Percentiles rank a stretch among this genome's conserved stretches.
Conservation (phyloP, 2,113 vertebrate genomes). For the Potamarius usumacintae region DNA sequence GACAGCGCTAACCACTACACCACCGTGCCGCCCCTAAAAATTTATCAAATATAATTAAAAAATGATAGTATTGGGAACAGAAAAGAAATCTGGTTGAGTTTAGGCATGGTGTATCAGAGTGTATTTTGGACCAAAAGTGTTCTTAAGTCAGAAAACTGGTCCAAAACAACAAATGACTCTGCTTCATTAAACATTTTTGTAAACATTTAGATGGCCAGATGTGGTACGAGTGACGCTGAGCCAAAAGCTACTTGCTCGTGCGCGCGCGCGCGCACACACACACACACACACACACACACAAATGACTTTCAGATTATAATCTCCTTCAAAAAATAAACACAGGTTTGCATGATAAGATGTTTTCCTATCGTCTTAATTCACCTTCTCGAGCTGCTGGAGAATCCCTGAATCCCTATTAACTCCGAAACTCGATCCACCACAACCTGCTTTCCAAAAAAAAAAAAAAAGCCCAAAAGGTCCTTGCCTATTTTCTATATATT, state of each 20-base stretch:
- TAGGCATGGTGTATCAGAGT: no score
- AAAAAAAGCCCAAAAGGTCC: constrained; percentile 7
- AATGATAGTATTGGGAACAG: background rate
- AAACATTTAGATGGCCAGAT: constrained; percentile 13
- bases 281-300: background rate
- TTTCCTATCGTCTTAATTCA: background rate
- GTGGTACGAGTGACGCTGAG: background rate
- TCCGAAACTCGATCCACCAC: background rate
- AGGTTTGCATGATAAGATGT: background rate
- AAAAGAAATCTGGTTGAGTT: background rate
- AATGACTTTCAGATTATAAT: background rate
- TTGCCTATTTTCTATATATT: constrained; percentile 31
- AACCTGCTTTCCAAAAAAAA: background rate
- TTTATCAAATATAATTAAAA: background rate
- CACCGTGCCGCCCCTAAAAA: background rate
- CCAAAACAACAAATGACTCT: background rate
- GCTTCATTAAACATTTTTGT: background rate
- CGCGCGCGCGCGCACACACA: background rate
- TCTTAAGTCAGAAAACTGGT: background rate
- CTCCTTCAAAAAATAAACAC: constrained; percentile 1
- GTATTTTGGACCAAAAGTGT: background rate
- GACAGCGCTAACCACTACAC: no score
- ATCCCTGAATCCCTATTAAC: background rate
- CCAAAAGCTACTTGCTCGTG: background rate
- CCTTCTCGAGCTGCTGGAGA: background rate